Percentiles rank a stretch among this genome's conserved stretches.
phyloP scores from a whole-genome alignment of 2,113 vertebrate species.

The Phalacrocorax carbo region DNA sequence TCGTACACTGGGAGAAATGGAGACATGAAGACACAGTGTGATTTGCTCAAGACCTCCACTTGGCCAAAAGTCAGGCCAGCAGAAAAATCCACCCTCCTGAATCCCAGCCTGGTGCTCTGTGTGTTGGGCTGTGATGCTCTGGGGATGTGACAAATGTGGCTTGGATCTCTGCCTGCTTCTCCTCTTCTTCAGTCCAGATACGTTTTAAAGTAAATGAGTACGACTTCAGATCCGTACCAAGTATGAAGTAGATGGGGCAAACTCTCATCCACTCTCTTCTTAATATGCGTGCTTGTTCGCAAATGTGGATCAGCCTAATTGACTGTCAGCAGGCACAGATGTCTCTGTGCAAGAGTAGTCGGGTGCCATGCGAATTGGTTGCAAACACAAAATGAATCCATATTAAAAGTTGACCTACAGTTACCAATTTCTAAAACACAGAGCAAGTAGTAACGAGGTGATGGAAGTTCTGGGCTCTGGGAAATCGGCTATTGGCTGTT shows the following conservation, averaged over 20 bases:
- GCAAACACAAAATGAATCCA: not conserved
- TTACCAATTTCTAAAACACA: not conserved
- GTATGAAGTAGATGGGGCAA: not conserved
- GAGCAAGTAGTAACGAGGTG: not conserved
- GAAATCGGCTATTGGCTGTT: not conserved
- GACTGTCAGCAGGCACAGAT: slow-evolving; percentile 14
- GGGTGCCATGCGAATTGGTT: not conserved
- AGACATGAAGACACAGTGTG: not conserved
- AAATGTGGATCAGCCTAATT: slow-evolving; percentile 41
- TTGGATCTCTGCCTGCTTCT: not conserved
- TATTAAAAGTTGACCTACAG: slow-evolving; percentile 4
- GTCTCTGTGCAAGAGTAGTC: not conserved
- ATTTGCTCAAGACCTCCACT: not conserved
- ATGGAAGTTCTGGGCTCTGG: not conserved
- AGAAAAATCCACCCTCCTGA: not conserved
- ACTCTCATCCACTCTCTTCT: not conserved
- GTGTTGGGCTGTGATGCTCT: not conserved
- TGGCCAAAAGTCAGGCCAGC: not conserved
- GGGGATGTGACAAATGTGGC: not conserved
- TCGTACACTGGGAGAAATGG: not conserved
- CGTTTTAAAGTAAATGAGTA: not conserved
- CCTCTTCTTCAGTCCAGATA: not conserved
- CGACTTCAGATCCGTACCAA: not conserved
- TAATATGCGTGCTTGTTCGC: not conserved
- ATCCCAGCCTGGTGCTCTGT: not conserved